Conservation (phyloP, 2,113 vertebrate genomes). For the Casuarius casuarius region DNA sequence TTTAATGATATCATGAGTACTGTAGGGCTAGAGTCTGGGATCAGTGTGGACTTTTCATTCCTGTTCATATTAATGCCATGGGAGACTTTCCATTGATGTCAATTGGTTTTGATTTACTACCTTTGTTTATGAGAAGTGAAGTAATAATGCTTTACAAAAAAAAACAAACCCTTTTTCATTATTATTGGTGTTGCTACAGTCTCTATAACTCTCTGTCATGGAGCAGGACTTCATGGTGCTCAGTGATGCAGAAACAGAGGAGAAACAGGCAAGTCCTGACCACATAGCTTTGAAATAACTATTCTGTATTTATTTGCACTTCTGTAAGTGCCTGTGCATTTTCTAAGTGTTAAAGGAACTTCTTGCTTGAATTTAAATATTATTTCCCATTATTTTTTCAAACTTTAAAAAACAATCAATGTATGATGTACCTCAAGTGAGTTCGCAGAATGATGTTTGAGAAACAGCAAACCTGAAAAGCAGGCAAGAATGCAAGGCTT, state of each 20-base stretch:
- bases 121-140: background rate
- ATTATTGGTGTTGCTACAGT: background rate
- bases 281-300: background rate
- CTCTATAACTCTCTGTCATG: background rate
- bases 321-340: background rate
- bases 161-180: background rate
- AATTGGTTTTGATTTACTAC: background rate
- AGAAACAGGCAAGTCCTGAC: background rate
- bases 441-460: background rate
- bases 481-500: background rate
- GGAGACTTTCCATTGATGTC: background rate
- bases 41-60: background rate
- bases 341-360: background rate
- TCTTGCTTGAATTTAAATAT: background rate
- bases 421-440: background rate
- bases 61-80: background rate
- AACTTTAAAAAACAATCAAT: background rate
- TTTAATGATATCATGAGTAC: background rate
- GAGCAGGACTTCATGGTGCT: background rate
- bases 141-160: background rate
- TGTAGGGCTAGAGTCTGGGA: background rate
- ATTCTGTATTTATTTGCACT: background rate
- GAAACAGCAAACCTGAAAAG: background rate
- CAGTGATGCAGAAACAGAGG: background rate
- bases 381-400: background rate